Base-by-base conservation (phyloP, 2,888 invertebrate genomes). In the Noctua fimbriata region DNA sequence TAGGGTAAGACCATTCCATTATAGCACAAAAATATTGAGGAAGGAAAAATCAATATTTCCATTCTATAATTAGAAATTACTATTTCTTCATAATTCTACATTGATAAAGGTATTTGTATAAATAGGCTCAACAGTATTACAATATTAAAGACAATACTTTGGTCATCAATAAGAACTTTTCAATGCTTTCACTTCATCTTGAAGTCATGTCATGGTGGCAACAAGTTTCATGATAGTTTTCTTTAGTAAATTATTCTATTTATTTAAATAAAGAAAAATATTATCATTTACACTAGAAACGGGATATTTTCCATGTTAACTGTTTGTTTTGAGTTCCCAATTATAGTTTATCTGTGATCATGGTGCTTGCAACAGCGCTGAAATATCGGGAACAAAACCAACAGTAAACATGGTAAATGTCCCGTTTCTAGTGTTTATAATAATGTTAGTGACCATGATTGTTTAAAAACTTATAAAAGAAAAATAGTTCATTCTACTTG, bases 211-310 rank as follows among this genome's bases (percentile, higher is more conserved):
- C 21, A 47, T n/a, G 3, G 36, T 36, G 24, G 44, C 9, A 47
- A 81, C n/a, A 44, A 63, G 21, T 79, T 63, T 72, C 24, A 55
- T 65, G 24, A 36, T 55, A 55, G 16, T 65, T 69, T 63, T 63
- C 9, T 32, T 10, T 49, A 24, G 52, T 21, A 24, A 47, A 21
- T 47, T 28, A 41, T 49, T 1, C 18, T 5, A 66, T 75, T 7
- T 2, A 21, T 32, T 14, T 2, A 63, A 32, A 32, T 21, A 55
- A 24, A 10, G 10, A 44, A 44, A 44, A 44, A 44, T 10, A 44
- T 10, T 44, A 44, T 7, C 41, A 7, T 41, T 41, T 7, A 41
- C 7, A 7, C 41, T 41, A 41, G 41, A 41, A 41, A 2, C 41
- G 7, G 41, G 41, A 41, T 41, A 7, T 41, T 41, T 41, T 7